Percentiles rank a stretch among this genome's conserved stretches.
These are phyloP conservation scores for Lanistes nyassanus DNA, from an alignment of 1,140 invertebrate genomes.

Conservation along the genomic window DNA sequence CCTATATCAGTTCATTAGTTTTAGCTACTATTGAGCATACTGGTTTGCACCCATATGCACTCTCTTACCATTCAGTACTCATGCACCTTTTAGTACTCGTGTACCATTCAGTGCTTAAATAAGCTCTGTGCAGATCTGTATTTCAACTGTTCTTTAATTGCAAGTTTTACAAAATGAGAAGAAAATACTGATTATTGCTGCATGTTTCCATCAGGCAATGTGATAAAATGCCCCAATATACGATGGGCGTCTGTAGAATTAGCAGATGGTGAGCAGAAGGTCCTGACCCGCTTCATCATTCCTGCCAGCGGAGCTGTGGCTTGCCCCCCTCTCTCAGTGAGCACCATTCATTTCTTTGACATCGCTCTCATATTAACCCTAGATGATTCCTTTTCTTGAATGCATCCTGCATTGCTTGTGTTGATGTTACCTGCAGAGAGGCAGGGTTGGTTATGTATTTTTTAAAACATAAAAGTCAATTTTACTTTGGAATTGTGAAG, in stretches of 20 bases:
- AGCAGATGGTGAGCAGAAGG: conserved; percentile 31
- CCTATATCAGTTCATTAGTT: too few relatives aligned
- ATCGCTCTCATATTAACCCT: too few relatives aligned
- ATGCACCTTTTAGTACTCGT: too few relatives aligned
- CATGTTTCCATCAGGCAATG: conserved; percentile 11
- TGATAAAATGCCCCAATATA: conserved; percentile 36
- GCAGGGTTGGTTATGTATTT: too few relatives aligned
- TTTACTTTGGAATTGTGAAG: too few relatives aligned
- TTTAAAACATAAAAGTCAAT: too few relatives aligned
- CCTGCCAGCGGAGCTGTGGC: conserved; percentile 52
- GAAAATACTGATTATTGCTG: not conserved
- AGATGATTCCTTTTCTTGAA: too few relatives aligned
- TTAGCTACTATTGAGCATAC: not conserved
- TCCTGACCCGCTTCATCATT: conserved; percentile 46
- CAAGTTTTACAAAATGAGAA: not conserved
- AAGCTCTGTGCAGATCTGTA: not conserved
- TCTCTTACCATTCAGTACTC: too few relatives aligned
- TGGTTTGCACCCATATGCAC: not conserved
- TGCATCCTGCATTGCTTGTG: too few relatives aligned
- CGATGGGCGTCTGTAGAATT: conserved; percentile 43
- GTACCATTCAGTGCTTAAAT: not conserved
- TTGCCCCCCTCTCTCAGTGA: conserved; percentile 47
- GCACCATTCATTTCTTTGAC: not conserved
- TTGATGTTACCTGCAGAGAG: too few relatives aligned
- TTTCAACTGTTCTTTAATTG: not conserved